phyloP scores from a whole-genome alignment of 2,888 invertebrate genomes.

The Drosophila longiperda region DNA sequence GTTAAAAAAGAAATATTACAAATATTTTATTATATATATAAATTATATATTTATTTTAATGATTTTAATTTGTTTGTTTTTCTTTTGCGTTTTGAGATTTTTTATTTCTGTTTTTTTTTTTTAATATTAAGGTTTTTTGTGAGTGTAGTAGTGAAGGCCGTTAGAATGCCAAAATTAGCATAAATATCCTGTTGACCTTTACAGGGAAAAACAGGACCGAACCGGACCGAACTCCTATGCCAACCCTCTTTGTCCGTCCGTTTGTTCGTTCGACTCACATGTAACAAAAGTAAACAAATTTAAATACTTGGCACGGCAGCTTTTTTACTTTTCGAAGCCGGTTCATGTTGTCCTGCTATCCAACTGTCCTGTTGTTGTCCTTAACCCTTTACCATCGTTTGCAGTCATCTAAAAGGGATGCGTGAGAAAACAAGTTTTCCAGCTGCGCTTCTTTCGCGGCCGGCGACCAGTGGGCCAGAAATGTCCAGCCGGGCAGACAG shows the following conservation, averaged over 20 bases:
- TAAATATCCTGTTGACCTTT: slow-evolving; percentile 39
- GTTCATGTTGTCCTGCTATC: slow-evolving; percentile 21
- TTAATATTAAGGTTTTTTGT: background rate
- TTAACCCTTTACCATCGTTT: slow-evolving; percentile 18
- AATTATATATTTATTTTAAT: background rate
- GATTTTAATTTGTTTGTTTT: background rate
- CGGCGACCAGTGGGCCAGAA: slow-evolving; percentile 26
- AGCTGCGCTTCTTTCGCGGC: background rate
- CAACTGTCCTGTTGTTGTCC: slow-evolving; percentile 5
- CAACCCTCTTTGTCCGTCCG: slow-evolving; percentile 37
- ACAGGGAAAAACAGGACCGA: slow-evolving; percentile 17
- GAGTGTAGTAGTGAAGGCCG: slow-evolving; percentile 8
- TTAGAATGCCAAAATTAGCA: slow-evolving; percentile 30
- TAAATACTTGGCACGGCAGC: slow-evolving; percentile 54
- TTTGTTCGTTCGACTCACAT: slow-evolving; percentile 15
- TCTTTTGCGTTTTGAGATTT: background rate
- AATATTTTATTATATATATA: background rate
- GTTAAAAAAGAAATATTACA: background rate
- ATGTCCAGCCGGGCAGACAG: slow-evolving; percentile 57
- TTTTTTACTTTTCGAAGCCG: slow-evolving; percentile 30
- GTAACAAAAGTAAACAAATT: slow-evolving; percentile 46
- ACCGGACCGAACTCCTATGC: slow-evolving; percentile 14
- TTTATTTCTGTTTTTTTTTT: background rate
- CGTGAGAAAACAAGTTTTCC: slow-evolving; percentile 55
- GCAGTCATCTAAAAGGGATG: slow-evolving; percentile 39